phyloP scores from a whole-genome alignment of 2,888 invertebrate genomes.

The Orthonevra nobilis region DNA sequence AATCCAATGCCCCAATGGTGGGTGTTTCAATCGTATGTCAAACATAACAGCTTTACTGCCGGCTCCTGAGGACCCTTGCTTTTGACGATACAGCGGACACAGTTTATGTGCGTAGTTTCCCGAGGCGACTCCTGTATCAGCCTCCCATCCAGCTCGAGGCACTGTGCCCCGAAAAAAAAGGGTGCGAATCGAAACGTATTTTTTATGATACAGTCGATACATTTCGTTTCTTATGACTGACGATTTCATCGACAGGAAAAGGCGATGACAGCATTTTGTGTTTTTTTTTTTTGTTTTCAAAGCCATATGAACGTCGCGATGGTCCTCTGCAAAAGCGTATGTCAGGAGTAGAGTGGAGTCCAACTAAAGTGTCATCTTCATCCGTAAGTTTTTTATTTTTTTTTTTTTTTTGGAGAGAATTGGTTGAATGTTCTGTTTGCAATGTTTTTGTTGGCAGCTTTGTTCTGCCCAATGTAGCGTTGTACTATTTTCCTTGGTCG shows the following conservation, averaged over 20 bases:
- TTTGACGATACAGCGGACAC: conserved; percentile 58
- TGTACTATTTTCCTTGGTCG: neutral
- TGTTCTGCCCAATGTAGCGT: conserved; percentile 37
- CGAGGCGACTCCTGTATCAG: too few species aligned
- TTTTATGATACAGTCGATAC: conserved; percentile 64
- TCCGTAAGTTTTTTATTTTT: too few species aligned
- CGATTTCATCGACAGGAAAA: conserved; percentile 69
- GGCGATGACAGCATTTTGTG: conserved; percentile 60
- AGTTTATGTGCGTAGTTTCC: conserved; percentile 36
- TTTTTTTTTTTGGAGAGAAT: conserved; percentile 27
- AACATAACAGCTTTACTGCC: conserved; percentile 56
- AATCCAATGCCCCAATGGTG: conserved; percentile 49
- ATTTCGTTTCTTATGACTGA: conserved; percentile 64
- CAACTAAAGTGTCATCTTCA: conserved; percentile 38
- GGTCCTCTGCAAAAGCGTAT: too few species aligned
- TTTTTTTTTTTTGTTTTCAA: conserved; percentile 10
- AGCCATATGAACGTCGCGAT: neutral
- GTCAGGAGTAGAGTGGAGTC: too few species aligned
- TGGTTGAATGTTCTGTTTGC: conserved; percentile 8
- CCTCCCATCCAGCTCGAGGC: too few species aligned
- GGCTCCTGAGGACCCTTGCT: conserved; percentile 34
- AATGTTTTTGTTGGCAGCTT: conserved; percentile 54
- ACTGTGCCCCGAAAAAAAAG: conserved; percentile 19
- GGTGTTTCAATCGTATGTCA: conserved; percentile 66
- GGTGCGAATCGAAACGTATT: conserved; percentile 64